phyloP scores from a whole-genome alignment of 23 tunicate species.

The Trididemnum clinides region DNA sequence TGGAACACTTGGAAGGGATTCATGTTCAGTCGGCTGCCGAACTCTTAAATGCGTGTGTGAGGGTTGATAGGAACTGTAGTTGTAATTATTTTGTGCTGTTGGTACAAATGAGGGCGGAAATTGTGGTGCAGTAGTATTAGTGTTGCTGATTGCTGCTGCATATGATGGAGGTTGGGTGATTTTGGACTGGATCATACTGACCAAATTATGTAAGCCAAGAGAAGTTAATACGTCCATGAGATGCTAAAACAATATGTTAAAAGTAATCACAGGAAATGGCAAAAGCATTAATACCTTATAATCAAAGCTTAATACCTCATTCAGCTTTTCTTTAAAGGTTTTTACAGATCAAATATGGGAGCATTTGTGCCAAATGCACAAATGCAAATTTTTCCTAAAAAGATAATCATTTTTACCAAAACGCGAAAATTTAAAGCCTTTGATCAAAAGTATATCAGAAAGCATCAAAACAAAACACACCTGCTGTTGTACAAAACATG shows the following conservation, averaged over 20 bases:
- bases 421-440: no score
- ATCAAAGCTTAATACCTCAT: no score
- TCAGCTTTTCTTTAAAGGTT: no score
- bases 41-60: background rate
- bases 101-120: background rate
- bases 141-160: background rate
- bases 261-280: background rate
- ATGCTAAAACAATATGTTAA: no score
- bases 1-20: slow-evolving; percentile 46
- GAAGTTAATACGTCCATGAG: slow-evolving; percentile 50
- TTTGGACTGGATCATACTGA: slow-evolving; percentile 16
- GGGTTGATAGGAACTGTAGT: background rate
- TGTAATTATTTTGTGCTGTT: background rate
- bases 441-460: no score
- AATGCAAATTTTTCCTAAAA: no score
- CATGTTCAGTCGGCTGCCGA: slow-evolving; percentile 72
- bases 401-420: no score
- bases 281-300: background rate
- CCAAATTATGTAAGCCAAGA: slow-evolving; percentile 38
- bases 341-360: no score
- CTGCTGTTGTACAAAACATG: no score
- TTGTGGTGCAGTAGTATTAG: background rate
- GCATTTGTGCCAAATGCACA: no score
- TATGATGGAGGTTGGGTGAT: slow-evolving; percentile 22
- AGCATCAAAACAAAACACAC: no score